Evolutionary conservation across 2,113 vertebrate genomes (phyloP).

Genomic region (Forbesichthys papilliferus): DNA sequence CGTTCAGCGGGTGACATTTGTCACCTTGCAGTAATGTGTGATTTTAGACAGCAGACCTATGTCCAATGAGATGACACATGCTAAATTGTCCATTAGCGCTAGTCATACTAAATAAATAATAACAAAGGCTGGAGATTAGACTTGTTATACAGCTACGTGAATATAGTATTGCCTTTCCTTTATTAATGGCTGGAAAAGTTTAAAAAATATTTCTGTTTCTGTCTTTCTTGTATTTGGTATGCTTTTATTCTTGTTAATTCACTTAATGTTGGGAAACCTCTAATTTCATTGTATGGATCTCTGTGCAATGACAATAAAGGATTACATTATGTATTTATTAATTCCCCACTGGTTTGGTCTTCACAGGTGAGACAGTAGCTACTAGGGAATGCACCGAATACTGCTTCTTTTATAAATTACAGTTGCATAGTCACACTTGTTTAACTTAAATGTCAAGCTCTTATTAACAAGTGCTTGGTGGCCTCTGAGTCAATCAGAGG

Average conservation of each 20-base stretch:
- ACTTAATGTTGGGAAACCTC: too few species aligned
- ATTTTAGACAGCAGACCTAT: constrained; percentile 43
- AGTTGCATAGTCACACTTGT: background rate
- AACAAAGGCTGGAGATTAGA: background rate
- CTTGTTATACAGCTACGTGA: too few species aligned
- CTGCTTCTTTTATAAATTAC: background rate
- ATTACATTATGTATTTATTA: background rate
- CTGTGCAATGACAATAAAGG: too few species aligned
- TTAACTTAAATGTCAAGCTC: constrained; percentile 4
- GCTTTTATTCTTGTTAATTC: too few species aligned
- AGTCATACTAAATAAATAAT: background rate
- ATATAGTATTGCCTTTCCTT: too few species aligned
- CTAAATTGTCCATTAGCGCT: constrained; percentile 57
- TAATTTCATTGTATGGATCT: too few species aligned
- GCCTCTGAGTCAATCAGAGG: constrained; percentile 2
- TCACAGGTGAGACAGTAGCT: background rate
- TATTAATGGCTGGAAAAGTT: too few species aligned
- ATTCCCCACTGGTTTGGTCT: background rate
- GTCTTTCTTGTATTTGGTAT: too few species aligned
- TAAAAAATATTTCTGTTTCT: too few species aligned
- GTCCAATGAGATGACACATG: constrained; percentile 25
- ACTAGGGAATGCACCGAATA: background rate
- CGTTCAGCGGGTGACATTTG: constrained; percentile 38
- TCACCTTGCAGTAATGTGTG: constrained; percentile 61
- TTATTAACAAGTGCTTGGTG: background rate